phyloP scores from a whole-genome alignment of 2,888 invertebrate species.

The Drosophila recens region DNA sequence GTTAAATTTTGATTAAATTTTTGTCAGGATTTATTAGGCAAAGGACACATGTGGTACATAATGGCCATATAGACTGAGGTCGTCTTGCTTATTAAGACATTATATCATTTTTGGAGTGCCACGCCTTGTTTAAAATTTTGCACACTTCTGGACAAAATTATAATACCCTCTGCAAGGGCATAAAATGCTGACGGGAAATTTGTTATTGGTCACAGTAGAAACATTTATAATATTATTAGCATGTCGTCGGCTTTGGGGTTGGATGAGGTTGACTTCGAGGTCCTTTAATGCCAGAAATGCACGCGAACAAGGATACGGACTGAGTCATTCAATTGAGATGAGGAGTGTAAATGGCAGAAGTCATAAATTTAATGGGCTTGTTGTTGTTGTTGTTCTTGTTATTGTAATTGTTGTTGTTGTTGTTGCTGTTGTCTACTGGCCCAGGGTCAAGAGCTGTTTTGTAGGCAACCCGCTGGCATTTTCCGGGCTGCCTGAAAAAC shows the following conservation, averaged over 20 bases:
- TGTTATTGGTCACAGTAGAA: slow-evolving; percentile 40
- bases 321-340: slow-evolving; percentile 65
- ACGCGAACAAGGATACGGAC: slow-evolving; percentile 55
- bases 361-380: slow-evolving; percentile 61
- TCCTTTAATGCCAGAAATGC: slow-evolving; percentile 66
- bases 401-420: slow-evolving; percentile 8
- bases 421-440: slow-evolving; percentile 33
- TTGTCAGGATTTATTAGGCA: too few relatives aligned
- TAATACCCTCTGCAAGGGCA: not conserved
- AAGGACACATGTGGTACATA: too few relatives aligned
- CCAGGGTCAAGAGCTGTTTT: slow-evolving; percentile 60
- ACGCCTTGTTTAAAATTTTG: too few relatives aligned
- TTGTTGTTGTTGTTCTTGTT: slow-evolving; percentile 3
- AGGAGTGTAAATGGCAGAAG: slow-evolving; percentile 66
- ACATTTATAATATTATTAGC: slow-evolving; percentile 66
- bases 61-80: too few relatives aligned
- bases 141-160: not conserved
- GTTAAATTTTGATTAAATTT: too few relatives aligned
- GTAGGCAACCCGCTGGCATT: slow-evolving; percentile 49
- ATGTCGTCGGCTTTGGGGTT: slow-evolving; percentile 14
- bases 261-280: slow-evolving; percentile 2
- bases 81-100: too few relatives aligned
- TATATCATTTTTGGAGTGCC: too few relatives aligned
- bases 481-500: slow-evolving; percentile 47
- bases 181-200: slow-evolving; percentile 22